Percentiles rank a stretch among this genome's conserved stretches.
Conservation (phyloP, 1,140 invertebrate genomes). For the Ctenoplectra terminalis region DNA sequence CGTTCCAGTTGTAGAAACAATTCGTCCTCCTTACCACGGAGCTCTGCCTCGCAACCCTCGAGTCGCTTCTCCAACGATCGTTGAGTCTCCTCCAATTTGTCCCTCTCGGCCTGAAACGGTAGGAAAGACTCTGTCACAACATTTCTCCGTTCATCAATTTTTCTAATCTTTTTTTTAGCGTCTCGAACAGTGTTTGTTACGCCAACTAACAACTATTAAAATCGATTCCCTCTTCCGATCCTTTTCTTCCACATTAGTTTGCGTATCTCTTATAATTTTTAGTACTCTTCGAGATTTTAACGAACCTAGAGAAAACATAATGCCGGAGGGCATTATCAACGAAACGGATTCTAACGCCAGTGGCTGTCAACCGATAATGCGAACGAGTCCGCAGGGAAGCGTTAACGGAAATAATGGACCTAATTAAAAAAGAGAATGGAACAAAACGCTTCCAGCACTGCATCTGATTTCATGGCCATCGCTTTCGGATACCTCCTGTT, state of each 20-base stretch:
- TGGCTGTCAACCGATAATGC: slow-evolving; percentile 4
- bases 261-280: too few species aligned
- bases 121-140: slow-evolving; percentile 37
- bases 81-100: slow-evolving; percentile 83
- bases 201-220: too few species aligned
- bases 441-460: slow-evolving; percentile 10
- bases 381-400: background rate
- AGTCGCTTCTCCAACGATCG: slow-evolving; percentile 82
- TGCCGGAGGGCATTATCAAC: background rate
- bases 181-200: background rate
- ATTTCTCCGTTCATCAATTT: too few species aligned
- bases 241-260: too few species aligned
- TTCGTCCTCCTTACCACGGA: slow-evolving; percentile 86
- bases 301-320: too few species aligned
- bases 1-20: slow-evolving; percentile 85
- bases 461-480: slow-evolving; percentile 41
- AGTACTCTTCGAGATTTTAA: too few species aligned
- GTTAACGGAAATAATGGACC: slow-evolving; percentile 24
- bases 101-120: slow-evolving; percentile 83
- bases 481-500: background rate
- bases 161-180: too few species aligned
- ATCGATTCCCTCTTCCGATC: too few species aligned
- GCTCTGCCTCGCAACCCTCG: slow-evolving; percentile 83
- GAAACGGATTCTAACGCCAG: background rate
- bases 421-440: slow-evolving; percentile 44